Evolutionary conservation across 1,140 invertebrate genomes (phyloP), one percentile per base, ranked within the genome.

Genomic region (Pachyrhynchus sulphureomaculatus): DNA sequence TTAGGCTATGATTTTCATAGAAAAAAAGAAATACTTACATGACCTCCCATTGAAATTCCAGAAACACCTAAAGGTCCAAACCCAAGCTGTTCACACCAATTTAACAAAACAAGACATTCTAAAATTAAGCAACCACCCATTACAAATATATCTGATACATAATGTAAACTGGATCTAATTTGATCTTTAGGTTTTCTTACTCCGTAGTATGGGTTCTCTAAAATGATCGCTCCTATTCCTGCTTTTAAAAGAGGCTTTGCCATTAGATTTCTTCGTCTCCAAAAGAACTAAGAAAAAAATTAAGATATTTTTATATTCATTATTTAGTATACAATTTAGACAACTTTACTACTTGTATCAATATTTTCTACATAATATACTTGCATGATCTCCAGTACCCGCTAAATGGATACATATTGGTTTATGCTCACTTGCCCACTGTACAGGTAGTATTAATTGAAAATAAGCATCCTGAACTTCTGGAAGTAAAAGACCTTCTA

Each of bases 31-130:
- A 64, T 69, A 84, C 89, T 83, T 76, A 97, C 94, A 86, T 98
- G 95, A 42, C 96, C 97, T 56, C 97, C 97, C 96, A 99, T 98
- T n/a, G 96, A 99, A 44, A 99, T 84, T n/a, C 96, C 96, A 17
- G 93, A 95, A 6, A 98, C 82, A 42, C 93, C 95, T 4, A 98
- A 80, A 0, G 96, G 96, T 9, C 93, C 93, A 74, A 89, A 91
- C 17, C 89, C 89, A 72, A 92, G 83, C 47, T 85, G 81, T 77
- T 95, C 90, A 72, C 92, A 95, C 95, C 95, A 99, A 78, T 95
- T 88, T 39, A 99, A 84, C 45, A 99, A 80, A 18, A 91, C 95
- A 52, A 96, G 79, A 6, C 91, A 91, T 80, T 99, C 97, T 61
- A 98, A 81, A 34, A 99, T 93, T 41, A 99, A 79, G 75, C 95